A percentile compares a stretch with the other conserved stretches of the same genome.
These are phyloP conservation scores for Caloenas nicobarica DNA, from an alignment of 2,113 vertebrate genomes.

Conservation along the genomic window DNA sequence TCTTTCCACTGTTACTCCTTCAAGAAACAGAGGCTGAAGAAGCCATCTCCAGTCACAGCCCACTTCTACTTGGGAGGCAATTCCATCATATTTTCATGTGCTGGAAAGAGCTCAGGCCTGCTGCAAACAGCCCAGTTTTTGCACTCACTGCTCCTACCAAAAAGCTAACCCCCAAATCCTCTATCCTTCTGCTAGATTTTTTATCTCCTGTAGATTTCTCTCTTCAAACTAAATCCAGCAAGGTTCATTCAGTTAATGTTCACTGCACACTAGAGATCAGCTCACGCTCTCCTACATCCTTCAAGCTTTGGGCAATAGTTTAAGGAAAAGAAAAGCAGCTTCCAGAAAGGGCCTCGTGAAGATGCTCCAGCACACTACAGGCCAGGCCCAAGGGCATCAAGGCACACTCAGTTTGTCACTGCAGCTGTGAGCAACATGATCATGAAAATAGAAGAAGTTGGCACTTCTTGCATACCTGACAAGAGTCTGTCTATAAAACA, in stretches of 20 bases:
- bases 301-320: not conserved
- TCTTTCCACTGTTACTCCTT: not conserved
- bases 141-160: not conserved
- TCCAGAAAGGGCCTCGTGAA: not conserved
- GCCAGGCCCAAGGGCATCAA: not conserved
- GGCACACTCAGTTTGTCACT: not conserved
- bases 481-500: not conserved
- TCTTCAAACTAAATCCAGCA: not conserved
- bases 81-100: not conserved
- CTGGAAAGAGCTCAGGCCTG: not conserved
- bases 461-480: not conserved
- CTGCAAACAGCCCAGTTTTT: not conserved
- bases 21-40: not conserved
- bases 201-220: not conserved
- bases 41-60: not conserved
- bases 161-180: not conserved
- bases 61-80: not conserved
- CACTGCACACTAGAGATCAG: not conserved
- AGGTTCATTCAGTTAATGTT: not conserved
- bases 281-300: not conserved
- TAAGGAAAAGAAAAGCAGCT: not conserved
- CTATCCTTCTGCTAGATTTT: not conserved
- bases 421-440: not conserved
- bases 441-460: not conserved
- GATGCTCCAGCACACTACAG: not conserved